Evolutionary conservation across 2,888 invertebrate species (phyloP).

Genomic region (Scaptomyza tumidula): DNA sequence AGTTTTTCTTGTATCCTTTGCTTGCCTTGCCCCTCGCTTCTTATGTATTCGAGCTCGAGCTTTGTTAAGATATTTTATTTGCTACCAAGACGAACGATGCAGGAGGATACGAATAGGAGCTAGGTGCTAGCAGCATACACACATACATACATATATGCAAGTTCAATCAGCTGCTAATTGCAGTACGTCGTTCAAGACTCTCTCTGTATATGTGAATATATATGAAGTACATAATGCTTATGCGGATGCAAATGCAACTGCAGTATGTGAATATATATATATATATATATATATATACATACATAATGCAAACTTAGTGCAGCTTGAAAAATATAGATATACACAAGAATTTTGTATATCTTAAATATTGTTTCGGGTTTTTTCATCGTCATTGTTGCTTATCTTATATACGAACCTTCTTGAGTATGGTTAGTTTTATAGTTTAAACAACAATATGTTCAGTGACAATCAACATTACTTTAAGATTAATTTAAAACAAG

Average conservation of each 20-base stretch:
- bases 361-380: conserved; percentile 18
- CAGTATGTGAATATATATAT: conserved; percentile 20
- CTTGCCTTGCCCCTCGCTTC: conserved; percentile 37
- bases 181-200: conserved; percentile 57
- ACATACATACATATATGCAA: conserved; percentile 42
- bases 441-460: not conserved
- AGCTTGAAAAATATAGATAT: conserved; percentile 5
- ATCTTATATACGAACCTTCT: not conserved
- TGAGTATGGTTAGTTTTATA: not conserved
- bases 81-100: conserved; percentile 72
- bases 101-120: conserved; percentile 43
- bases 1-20: conserved; percentile 75
- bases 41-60: conserved; percentile 71
- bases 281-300: no score
- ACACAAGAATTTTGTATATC: conserved; percentile 3
- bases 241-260: conserved; percentile 33
- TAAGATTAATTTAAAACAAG: no score
- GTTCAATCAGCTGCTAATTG: conserved; percentile 80
- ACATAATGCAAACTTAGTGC: conserved; percentile 18
- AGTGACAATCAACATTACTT: not conserved
- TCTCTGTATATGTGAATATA: conserved; percentile 8
- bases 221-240: conserved; percentile 19
- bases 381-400: not conserved
- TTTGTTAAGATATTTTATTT: conserved; percentile 78
- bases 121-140: conserved; percentile 34